Conservation (phyloP, 2,113 vertebrate genomes). For the Stomatorhinus ivindoensis region DNA sequence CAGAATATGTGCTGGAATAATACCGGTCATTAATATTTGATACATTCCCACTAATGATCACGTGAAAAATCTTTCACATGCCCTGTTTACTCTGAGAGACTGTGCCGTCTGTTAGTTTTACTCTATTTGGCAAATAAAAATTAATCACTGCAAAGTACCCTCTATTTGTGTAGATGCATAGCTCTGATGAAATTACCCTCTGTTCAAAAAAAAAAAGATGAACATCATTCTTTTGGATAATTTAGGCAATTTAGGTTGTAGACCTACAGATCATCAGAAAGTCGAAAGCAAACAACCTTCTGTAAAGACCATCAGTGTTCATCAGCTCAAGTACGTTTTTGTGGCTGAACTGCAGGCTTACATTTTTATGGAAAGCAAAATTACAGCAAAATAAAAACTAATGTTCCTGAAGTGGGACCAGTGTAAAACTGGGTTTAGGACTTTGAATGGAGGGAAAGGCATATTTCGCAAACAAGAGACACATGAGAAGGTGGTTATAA, state of each 20-base stretch:
- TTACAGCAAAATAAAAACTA: not conserved
- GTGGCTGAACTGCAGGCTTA: not conserved
- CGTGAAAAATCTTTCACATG: constrained; percentile 50
- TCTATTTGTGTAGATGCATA: constrained; percentile 59
- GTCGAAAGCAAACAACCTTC: not conserved
- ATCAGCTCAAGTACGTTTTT: not conserved
- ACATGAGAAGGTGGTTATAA: not conserved
- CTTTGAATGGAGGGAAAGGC: not conserved
- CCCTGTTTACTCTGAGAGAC: constrained; percentile 52
- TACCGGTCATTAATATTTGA: constrained; percentile 56
- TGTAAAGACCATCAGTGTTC: not conserved
- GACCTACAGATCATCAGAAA: not conserved
- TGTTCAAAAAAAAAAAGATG: constrained; percentile 28
- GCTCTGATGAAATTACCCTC: constrained; percentile 59
- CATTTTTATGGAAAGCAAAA: not conserved
- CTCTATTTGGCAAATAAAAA: constrained; percentile 57
- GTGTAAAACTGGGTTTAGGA: not conserved
- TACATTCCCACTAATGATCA: constrained; percentile 47
- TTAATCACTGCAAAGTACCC: constrained; percentile 62
- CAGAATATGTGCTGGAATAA: constrained; percentile 61
- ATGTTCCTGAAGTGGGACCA: not conserved
- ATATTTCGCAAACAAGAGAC: not conserved
- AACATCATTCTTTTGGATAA: constrained; percentile 37
- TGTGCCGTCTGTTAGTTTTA: constrained; percentile 52
- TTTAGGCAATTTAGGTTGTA: not conserved